These are phyloP conservation scores for Dasysyrphus tricinctus DNA, from an alignment of 2,888 invertebrate genomes.

Conservation along the genomic window DNA sequence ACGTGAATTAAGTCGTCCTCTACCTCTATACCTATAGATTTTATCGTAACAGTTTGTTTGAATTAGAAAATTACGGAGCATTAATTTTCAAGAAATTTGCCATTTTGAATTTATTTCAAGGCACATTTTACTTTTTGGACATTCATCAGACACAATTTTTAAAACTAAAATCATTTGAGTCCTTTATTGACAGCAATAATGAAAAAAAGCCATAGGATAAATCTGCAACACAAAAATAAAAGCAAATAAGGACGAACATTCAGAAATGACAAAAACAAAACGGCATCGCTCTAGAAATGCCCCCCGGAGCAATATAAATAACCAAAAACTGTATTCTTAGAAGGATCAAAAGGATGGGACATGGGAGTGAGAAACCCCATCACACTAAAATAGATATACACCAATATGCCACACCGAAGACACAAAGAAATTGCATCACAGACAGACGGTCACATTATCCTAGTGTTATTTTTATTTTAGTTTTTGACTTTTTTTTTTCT, in stretches of 20 bases:
- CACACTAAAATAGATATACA: slow-evolving; percentile 17
- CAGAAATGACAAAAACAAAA: slow-evolving; percentile 32
- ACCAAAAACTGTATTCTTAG: slow-evolving; percentile 37
- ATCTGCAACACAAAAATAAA: slow-evolving; percentile 9
- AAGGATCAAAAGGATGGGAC: not conserved
- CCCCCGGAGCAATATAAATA: slow-evolving; percentile 39
- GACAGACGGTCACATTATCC: slow-evolving; percentile 60
- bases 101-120: not conserved
- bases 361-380: not conserved
- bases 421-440: slow-evolving; percentile 68
- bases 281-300: slow-evolving; percentile 23
- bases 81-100: not conserved
- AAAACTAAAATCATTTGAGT: not conserved
- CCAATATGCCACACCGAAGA: slow-evolving; percentile 21
- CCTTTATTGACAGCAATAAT: not conserved
- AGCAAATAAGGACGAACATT: not conserved
- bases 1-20: not conserved
- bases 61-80: not conserved
- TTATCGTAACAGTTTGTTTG: not conserved
- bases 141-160: not conserved
- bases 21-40: not conserved
- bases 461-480: slow-evolving; percentile 22
- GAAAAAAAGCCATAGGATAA: not conserved
- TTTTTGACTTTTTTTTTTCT: slow-evolving; percentile 12
- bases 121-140: not conserved